These are phyloP conservation scores for Hemithea aestivaria DNA, from an alignment of 2,888 invertebrate species.

Conservation along the genomic window DNA sequence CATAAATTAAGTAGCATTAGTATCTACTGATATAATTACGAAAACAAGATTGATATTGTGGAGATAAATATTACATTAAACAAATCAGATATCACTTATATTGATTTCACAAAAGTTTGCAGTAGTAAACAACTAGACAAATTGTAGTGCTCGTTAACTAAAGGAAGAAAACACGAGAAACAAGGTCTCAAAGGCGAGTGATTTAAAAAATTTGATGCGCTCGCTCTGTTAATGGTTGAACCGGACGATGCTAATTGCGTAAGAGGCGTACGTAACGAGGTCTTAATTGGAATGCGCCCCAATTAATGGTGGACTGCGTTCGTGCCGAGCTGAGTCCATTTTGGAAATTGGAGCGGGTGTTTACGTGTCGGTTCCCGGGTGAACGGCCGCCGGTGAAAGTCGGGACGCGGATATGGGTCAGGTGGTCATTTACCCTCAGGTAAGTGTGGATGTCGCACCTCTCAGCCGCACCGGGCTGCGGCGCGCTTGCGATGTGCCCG, in stretches of 20 bases:
- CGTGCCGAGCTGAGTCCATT: slow-evolving; percentile 57
- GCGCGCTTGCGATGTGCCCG: too few relatives aligned
- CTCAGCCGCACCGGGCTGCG: slow-evolving; percentile 31
- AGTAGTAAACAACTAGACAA: not conserved
- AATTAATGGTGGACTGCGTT: slow-evolving; percentile 65
- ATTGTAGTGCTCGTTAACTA: slow-evolving; percentile 16
- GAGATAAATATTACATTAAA: too few relatives aligned
- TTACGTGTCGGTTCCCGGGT: slow-evolving; percentile 69
- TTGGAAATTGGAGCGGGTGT: slow-evolving; percentile 66
- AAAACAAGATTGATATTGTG: slow-evolving; percentile 6
- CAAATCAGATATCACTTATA: too few relatives aligned
- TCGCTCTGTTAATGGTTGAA: slow-evolving; percentile 43
- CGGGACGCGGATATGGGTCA: slow-evolving; percentile 71
- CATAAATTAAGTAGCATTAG: slow-evolving; percentile 5
- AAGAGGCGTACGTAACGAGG: slow-evolving; percentile 68
- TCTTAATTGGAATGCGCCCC: slow-evolving; percentile 76
- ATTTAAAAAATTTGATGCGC: slow-evolving; percentile 42
- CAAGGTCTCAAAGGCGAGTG: slow-evolving; percentile 22
- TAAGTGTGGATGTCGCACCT: slow-evolving; percentile 46
- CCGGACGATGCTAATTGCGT: slow-evolving; percentile 65
- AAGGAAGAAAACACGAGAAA: slow-evolving; percentile 24
- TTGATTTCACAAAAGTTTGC: not conserved
- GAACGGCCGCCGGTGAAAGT: slow-evolving; percentile 74
- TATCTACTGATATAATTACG: slow-evolving; percentile 2
- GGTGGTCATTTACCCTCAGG: slow-evolving; percentile 75